Base-by-base conservation (phyloP, 2,113 vertebrate genomes). In the Leuciscus idus region DNA sequence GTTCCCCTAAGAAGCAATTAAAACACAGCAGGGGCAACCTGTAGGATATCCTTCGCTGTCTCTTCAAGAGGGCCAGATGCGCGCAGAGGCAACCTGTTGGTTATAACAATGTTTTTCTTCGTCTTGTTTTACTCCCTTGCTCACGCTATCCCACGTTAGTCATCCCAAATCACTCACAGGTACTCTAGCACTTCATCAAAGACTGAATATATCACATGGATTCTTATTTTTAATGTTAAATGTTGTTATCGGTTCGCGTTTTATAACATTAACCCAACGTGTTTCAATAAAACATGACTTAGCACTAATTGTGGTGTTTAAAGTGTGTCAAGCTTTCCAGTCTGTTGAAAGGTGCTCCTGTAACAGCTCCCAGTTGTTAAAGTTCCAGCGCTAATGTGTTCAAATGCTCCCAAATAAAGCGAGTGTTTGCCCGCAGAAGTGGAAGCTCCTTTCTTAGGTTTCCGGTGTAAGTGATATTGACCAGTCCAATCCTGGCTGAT, bases 401-500 rank as follows among this genome's bases (percentile, higher is more conserved):
- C 82, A 82, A 66, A 85, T 75, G 85, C 82, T 77, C 39, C 85
- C 72, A 89, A 89, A 89, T 89, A 89, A 89, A 89, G 85, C 48
- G 81, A 87, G 82, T 82, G 88, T 86, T 89, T 84, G 77, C 77
- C 88, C 88, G 72, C 88, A 89, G 79, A 79, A 87, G 88, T 66
- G 39, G 77, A 85, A 74, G 77, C 61, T 72, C 66, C 46, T 83
- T 73, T 84, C 81, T 84, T 64, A 84, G 74, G 74, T 57, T 84
- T 75, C 76, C 43, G 66, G 88, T 23, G 64, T 89, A 87, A 85
- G 86, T 89, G 88, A 76, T 89, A 88, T 88, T 89, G 87, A 88
- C 89, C 77, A 59, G 85, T 74, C 70, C 50, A 72, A 77, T 84
- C 83, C 81, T 19, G 81, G 81, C 81, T 64, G 61, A 23, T 55